A percentile compares a stretch with the other conserved stretches of the same genome.
Conservation (phyloP, 2,888 invertebrate species). For the Pantelozetes paolii region DNA sequence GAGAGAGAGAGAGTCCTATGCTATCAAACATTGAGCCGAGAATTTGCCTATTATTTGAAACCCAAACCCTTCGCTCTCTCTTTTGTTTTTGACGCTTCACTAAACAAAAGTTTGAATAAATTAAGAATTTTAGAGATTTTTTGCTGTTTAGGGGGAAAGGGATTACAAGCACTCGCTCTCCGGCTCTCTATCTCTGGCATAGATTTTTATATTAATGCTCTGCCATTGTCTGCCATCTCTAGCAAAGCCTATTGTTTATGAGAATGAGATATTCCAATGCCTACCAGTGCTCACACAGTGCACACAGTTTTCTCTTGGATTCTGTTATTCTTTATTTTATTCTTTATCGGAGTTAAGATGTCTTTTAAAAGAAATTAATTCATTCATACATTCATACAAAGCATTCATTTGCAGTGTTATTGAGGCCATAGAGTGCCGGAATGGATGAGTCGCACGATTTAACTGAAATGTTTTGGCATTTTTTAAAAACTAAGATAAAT, state of each 20-base stretch:
- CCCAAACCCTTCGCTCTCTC: conserved; percentile 10
- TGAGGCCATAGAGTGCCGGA: conserved; percentile 39
- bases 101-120: conserved; percentile 39
- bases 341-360: conserved; percentile 33
- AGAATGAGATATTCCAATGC: conserved; percentile 2
- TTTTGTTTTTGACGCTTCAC: conserved; percentile 37
- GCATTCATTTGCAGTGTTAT: no score
- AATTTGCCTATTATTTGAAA: conserved; percentile 24
- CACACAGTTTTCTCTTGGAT: background rate
- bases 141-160: conserved; percentile 19
- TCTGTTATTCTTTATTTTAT: background rate
- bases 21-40: conserved; percentile 9
- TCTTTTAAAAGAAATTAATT: conserved; percentile 42
- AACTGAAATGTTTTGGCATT: conserved; percentile 40
- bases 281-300: background rate
- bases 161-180: no score
- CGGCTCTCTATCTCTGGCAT: background rate
- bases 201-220: conserved; percentile 31
- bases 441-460: conserved; percentile 40
- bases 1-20: conserved; percentile 11
- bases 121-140: conserved; percentile 27
- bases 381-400: no score
- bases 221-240: conserved; percentile 6
- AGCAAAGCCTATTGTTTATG: conserved; percentile 34
- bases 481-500: conserved; percentile 41